Base-by-base conservation (phyloP, 2,888 invertebrate genomes). In the Chymomyza fuscimana region DNA sequence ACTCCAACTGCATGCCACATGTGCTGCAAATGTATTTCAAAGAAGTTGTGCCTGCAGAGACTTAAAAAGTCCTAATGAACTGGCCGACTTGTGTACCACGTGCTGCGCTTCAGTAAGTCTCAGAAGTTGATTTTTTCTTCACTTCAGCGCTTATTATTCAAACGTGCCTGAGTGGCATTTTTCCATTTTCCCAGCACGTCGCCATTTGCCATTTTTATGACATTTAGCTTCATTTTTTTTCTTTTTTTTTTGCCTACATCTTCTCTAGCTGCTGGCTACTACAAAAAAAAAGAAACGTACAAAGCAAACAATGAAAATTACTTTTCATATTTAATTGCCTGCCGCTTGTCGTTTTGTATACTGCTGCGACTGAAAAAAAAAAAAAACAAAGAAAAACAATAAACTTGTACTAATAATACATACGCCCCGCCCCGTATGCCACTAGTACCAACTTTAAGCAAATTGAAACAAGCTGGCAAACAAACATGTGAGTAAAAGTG, bases 291-390 rank as follows among this genome's bases (percentile, higher is more conserved):
- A n/a, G 7, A 16, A n/a, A 19, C 16, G 7, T 12, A 5, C 22
- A 56, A 56, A 22, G 50, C 65, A 72, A 73, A 82, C 76, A 81
- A 79, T 80, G 73, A 69, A 77, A 86, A 86, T 80, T 79, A 82
- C 79, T 82, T 82, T 83, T 84, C 79, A 84, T 84, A 83, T 86
- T 80, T 82, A 83, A 83, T 84, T 83, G 81, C 79, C 58, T 25
- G 22, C 58, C 9, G 29, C 58, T 25, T 25, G 0, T 58, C 25
- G 22, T 22, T 9, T 46, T 46, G 40, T 46, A 2, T 16, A 56
- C 25, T 3, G 3, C 29, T n/a, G n/a, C n/a, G 22, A 3, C 22
- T 22, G 22, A 1, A 3, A 32, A 1, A 32, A 4, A 5, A 59
- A n/a, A 59, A 59, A 59, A 59, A 25, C 9, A 32, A 58, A 29